Conservation (phyloP, 2,113 vertebrate genomes). For the Butorides virescens region DNA sequence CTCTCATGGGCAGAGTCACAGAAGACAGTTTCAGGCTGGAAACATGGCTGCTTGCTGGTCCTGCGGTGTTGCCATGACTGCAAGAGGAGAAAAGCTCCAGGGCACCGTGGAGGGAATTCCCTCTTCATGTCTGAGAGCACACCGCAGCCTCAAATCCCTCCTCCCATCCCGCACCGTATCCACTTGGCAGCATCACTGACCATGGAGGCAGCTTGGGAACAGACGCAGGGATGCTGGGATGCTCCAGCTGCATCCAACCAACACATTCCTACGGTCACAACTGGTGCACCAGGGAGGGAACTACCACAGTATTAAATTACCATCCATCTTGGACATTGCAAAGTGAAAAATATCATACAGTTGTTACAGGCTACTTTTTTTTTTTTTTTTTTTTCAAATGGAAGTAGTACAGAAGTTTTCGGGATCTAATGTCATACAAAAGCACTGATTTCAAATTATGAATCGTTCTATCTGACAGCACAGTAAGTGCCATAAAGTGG, state of each 20-base stretch:
- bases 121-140: background rate
- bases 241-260: background rate
- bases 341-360: background rate
- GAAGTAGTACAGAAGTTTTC: background rate
- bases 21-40: background rate
- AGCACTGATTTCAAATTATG: background rate
- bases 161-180: accelerated
- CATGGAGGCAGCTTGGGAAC: background rate
- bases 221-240: background rate
- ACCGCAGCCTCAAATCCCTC: background rate
- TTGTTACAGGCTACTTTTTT: background rate
- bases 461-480: background rate
- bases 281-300: background rate
- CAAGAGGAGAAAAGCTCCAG: background rate
- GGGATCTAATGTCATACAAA: background rate
- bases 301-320: background rate
- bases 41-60: background rate
- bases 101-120: background rate
- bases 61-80: slow-evolving; percentile 17
- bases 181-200: background rate
- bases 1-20: background rate
- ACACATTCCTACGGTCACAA: accelerated
- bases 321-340: background rate
- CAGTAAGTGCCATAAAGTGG: background rate
- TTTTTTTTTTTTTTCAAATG: background rate